Conservation (phyloP, 2,888 invertebrate species). For the Hirtodrosophila cameraria region DNA sequence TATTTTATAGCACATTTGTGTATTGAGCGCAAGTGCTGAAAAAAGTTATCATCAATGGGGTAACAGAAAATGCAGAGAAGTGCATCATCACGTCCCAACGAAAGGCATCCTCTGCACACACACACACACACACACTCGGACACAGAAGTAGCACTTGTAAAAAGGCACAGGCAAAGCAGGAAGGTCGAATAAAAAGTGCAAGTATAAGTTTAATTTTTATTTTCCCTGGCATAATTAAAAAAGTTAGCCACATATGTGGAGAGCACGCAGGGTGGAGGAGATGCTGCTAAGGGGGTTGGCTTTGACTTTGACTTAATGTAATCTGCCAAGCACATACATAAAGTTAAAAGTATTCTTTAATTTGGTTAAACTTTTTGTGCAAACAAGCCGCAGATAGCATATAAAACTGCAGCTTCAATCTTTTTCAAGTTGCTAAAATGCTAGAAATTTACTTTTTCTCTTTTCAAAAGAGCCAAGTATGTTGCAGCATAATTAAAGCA, state of each 20-base stretch:
- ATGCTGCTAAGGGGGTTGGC: no score
- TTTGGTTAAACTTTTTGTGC: slow-evolving; percentile 28
- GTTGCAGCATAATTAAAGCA: no score
- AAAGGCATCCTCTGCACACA: slow-evolving; percentile 17
- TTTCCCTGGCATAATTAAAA: slow-evolving; percentile 60
- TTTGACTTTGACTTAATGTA: slow-evolving; percentile 28
- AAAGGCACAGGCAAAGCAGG: slow-evolving; percentile 37
- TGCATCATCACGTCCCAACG: slow-evolving; percentile 63
- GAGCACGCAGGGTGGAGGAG: no score
- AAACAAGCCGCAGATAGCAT: neutral
- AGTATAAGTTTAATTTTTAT: slow-evolving; percentile 54
- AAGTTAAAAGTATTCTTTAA: slow-evolving; percentile 37
- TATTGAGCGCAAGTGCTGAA: slow-evolving; percentile 74
- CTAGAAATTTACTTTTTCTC: no score
- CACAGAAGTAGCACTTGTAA: slow-evolving; percentile 41
- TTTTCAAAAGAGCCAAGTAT: no score
- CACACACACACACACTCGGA: slow-evolving; percentile 13
- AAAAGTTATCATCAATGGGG: slow-evolving; percentile 68
- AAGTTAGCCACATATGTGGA: slow-evolving; percentile 48
- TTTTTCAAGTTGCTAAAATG: no score
- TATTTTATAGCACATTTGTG: slow-evolving; percentile 80
- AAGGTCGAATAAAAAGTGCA: slow-evolving; percentile 44
- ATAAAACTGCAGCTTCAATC: no score
- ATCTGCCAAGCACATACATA: slow-evolving; percentile 20
- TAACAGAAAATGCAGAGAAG: slow-evolving; percentile 42